Percentiles rank a stretch among this genome's conserved stretches.
These are phyloP conservation scores for Labrus mixtus DNA, from an alignment of 2,113 vertebrate species.

Conservation along the genomic window DNA sequence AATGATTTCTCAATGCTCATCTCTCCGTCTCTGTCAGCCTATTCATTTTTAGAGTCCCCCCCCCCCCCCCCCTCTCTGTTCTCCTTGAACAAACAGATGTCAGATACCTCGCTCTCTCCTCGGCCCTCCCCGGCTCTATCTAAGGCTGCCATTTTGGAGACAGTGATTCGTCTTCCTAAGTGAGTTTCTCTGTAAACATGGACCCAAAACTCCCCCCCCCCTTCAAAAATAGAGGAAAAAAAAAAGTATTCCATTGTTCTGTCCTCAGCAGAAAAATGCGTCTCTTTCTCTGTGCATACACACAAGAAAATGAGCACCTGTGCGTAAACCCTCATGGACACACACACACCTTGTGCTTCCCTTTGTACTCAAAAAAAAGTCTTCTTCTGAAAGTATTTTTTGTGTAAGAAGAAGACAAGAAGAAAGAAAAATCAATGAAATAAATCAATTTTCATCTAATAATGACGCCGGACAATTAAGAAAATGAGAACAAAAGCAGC, in stretches of 20 bases:
- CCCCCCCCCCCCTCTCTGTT: slow-evolving; percentile 47
- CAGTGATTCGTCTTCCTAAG: slow-evolving; percentile 66
- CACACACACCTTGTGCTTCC: slow-evolving; percentile 13
- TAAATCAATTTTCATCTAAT: slow-evolving; percentile 47
- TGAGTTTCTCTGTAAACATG: slow-evolving; percentile 70
- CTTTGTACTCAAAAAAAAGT: slow-evolving; percentile 24
- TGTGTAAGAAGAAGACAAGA: slow-evolving; percentile 38
- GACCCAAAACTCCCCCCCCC: slow-evolving; percentile 29
- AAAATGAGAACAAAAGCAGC: slow-evolving; percentile 46
- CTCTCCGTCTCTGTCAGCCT: slow-evolving; percentile 51
- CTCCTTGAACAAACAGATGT: slow-evolving; percentile 80
- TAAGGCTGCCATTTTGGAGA: slow-evolving; percentile 69
- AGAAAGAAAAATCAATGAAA: slow-evolving; percentile 41
- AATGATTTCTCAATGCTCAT: slow-evolving; percentile 71
- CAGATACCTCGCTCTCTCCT: slow-evolving; percentile 63
- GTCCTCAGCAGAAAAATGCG: slow-evolving; percentile 32
- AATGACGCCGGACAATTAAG: slow-evolving; percentile 42
- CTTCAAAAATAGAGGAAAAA: slow-evolving; percentile 1
- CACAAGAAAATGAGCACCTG: slow-evolving; percentile 29
- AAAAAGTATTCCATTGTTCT: slow-evolving; percentile 60
- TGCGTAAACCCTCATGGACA: slow-evolving; percentile 6
- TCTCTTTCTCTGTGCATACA: neutral
- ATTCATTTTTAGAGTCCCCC: slow-evolving; percentile 46
- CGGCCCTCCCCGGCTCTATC: slow-evolving; percentile 49
- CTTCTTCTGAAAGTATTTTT: slow-evolving; percentile 15